These are phyloP conservation scores for Eurois occulta DNA, from an alignment of 2,888 invertebrate species.

Conservation along the genomic window DNA sequence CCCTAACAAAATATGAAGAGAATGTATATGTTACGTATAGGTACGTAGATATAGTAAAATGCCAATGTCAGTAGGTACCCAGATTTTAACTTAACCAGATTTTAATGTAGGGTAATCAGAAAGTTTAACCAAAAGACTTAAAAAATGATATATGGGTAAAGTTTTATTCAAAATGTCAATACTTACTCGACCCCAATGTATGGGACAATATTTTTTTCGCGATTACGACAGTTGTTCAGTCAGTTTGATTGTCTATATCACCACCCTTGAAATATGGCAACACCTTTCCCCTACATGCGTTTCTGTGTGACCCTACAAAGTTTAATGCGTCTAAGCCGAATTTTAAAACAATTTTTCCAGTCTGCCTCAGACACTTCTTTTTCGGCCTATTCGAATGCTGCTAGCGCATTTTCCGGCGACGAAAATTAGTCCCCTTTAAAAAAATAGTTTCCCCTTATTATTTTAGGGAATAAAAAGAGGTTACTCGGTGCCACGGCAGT, in stretches of 20 bases:
- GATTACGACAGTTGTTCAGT: neutral
- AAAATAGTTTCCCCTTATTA: neutral
- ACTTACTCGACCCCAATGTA: neutral
- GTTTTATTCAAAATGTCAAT: neutral
- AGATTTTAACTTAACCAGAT: too few relatives aligned
- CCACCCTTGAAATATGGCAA: neutral
- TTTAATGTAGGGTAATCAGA: neutral
- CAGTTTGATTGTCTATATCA: neutral
- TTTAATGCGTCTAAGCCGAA: neutral
- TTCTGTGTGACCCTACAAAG: too few relatives aligned
- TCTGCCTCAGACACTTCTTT: neutral
- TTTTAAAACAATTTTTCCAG: neutral
- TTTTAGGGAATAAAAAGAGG: neutral
- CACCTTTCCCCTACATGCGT: neutral
- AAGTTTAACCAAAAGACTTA: neutral
- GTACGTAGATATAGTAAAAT: neutral
- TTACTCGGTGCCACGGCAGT: neutral
- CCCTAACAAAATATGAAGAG: neutral
- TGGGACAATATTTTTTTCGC: neutral
- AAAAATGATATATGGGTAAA: neutral
- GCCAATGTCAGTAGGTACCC: neutral
- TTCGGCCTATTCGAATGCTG: neutral
- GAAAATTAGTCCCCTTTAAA: neutral
- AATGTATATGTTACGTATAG: neutral
- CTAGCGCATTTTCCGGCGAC: neutral